A percentile compares a stretch with the other conserved stretches of the same genome.
These are phyloP conservation scores for Parnassius smintheus DNA, from an alignment of 2,888 invertebrate genomes.

Conservation along the genomic window DNA sequence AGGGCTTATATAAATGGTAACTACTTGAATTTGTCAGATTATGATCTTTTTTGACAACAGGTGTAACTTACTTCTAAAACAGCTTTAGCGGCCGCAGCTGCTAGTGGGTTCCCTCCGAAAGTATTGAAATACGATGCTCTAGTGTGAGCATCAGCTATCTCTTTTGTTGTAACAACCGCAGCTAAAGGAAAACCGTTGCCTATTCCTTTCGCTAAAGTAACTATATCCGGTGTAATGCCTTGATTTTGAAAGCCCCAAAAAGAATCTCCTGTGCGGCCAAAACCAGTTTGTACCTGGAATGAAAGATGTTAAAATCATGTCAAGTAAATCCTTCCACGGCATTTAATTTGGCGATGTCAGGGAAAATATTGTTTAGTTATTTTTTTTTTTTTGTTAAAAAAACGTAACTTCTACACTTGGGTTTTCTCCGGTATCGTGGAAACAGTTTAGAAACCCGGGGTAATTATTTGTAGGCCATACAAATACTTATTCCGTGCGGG, in stretches of 20 bases:
- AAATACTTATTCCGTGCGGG: no score
- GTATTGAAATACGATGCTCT: conserved; percentile 95
- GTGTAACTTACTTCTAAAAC: conserved; percentile 89
- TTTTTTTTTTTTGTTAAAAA: no score
- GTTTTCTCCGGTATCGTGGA: no score
- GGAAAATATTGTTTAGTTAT: no score
- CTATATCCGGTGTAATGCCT: conserved; percentile 93
- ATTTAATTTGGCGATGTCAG: no score
- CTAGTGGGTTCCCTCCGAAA: conserved; percentile 96
- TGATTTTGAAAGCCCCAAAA: conserved; percentile 98
- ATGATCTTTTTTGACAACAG: no score
- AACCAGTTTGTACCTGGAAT: conserved; percentile 94
- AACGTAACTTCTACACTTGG: no score
- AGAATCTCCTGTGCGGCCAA: conserved; percentile 95
- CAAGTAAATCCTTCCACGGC: no score
- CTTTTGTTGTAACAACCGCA: conserved; percentile 95
- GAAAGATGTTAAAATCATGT: neutral
- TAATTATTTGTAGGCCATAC: no score
- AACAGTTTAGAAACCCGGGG: no score
- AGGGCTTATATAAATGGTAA: no score
- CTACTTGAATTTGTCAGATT: no score
- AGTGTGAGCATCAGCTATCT: conserved; percentile 89
- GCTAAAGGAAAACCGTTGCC: conserved; percentile 98
- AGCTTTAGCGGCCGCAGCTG: conserved; percentile 92
- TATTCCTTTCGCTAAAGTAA: conserved; percentile 97